Conservation (phyloP, 2,888 invertebrate species). For the Tanytarsus gracilentus region DNA sequence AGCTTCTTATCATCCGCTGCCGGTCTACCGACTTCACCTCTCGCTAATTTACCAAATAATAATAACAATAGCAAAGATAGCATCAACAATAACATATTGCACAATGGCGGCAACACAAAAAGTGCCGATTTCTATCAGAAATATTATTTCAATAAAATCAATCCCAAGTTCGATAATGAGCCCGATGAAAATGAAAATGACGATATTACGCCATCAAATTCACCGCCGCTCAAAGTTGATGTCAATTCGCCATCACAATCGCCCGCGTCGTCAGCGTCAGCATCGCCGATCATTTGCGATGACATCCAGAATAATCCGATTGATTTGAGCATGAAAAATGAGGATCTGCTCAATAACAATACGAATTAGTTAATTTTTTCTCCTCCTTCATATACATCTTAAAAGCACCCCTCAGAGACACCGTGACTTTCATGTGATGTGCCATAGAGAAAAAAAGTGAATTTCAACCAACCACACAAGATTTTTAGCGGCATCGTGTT, state of each 20-base stretch:
- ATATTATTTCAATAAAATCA: constrained; percentile 25
- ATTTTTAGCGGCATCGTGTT: constrained; percentile 26
- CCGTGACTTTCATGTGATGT: constrained; percentile 8
- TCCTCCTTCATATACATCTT: not conserved
- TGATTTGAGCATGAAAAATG: constrained; percentile 67
- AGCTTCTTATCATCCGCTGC: constrained; percentile 19
- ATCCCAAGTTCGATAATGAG: constrained; percentile 36
- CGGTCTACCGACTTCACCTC: constrained; percentile 16
- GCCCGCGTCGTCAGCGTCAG: constrained; percentile 33
- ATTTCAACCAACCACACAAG: not conserved
- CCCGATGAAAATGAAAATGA: constrained; percentile 44
- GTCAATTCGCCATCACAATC: constrained; percentile 19
- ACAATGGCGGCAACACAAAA: not conserved
- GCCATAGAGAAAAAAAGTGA: not conserved
- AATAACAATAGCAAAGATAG: constrained; percentile 17
- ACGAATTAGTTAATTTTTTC: constrained; percentile 27
- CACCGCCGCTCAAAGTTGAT: constrained; percentile 36
- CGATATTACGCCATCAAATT: constrained; percentile 47
- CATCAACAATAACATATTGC: constrained; percentile 23
- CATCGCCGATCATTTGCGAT: constrained; percentile 48
- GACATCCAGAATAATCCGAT: constrained; percentile 51
- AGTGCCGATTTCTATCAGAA: constrained; percentile 20
- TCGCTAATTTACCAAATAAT: constrained; percentile 26
- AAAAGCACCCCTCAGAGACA: too few relatives aligned
- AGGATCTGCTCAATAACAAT: constrained; percentile 29